Evolutionary conservation across 2,888 invertebrate species (phyloP).

Genomic region (Loripinus fragilis): DNA sequence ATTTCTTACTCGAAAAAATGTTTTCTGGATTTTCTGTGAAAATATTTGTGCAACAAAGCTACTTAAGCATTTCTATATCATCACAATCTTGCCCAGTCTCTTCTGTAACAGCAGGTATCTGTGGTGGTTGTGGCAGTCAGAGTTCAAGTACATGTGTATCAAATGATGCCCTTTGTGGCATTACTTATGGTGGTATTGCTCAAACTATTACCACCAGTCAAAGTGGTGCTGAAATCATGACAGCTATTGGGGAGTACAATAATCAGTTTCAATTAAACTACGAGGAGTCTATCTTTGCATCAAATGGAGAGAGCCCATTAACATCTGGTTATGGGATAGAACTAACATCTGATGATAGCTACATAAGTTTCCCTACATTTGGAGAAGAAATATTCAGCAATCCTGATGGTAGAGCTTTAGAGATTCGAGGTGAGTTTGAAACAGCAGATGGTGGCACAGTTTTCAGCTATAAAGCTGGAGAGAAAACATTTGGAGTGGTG

Average conservation of each 20-base stretch:
- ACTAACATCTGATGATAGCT: slow-evolving; percentile 25
- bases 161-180: slow-evolving; percentile 11
- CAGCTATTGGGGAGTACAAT: slow-evolving; percentile 20
- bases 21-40: background rate
- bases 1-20: background rate
- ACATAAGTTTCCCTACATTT: slow-evolving; percentile 32
- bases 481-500: slow-evolving; percentile 45
- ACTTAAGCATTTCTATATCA: background rate
- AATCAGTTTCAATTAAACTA: slow-evolving; percentile 23
- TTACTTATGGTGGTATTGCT: slow-evolving; percentile 26
- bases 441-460: slow-evolving; percentile 35
- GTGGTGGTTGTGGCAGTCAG: slow-evolving; percentile 30
- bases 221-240: slow-evolving; percentile 11
- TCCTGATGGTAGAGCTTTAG: slow-evolving; percentile 15
- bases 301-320: slow-evolving; percentile 25
- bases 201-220: slow-evolving; percentile 25
- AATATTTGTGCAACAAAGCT: background rate
- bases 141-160: slow-evolving; percentile 6
- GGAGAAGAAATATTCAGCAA: slow-evolving; percentile 28
- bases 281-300: slow-evolving; percentile 26
- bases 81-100: background rate
- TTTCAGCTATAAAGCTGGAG: slow-evolving; percentile 31
- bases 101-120: slow-evolving; percentile 25
- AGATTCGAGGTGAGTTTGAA: slow-evolving; percentile 41
- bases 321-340: slow-evolving; percentile 39